These are phyloP conservation scores for Sphenodon punctatus DNA, from an alignment of 2,797 vertebrate species.

Conservation along the genomic window DNA sequence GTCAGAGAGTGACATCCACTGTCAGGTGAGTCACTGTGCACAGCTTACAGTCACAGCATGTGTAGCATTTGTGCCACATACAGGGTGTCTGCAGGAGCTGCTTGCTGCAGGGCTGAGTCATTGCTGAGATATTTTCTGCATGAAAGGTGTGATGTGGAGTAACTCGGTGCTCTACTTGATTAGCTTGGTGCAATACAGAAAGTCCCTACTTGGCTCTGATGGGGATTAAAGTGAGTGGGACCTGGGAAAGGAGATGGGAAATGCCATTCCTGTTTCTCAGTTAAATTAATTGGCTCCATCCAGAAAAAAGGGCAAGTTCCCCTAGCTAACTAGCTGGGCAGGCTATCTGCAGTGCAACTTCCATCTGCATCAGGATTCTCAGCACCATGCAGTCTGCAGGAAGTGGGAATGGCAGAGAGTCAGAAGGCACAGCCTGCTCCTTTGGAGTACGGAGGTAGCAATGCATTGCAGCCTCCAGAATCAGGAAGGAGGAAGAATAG, in stretches of 20 bases:
- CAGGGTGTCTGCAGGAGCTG: neutral
- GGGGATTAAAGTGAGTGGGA: accelerated
- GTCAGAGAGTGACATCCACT: neutral
- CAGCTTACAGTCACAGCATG: too few species aligned
- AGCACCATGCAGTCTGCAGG: neutral
- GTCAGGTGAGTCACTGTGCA: neutral
- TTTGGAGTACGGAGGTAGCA: accelerated
- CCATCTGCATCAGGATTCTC: accelerated
- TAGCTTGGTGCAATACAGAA: accelerated
- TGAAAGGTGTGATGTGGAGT: neutral
- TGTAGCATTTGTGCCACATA: too few species aligned
- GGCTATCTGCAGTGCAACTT: neutral
- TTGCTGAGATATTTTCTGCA: neutral
- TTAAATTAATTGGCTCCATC: neutral
- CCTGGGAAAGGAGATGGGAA: neutral
- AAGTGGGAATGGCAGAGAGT: neutral
- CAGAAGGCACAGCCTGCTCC: neutral
- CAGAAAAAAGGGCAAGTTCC: neutral
- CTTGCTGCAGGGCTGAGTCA: neutral
- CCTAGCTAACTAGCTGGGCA: neutral
- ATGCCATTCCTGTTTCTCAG: neutral
- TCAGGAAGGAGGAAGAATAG: neutral
- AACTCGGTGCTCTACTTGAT: neutral
- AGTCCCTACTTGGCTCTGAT: neutral
- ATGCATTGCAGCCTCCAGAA: neutral